A percentile compares a stretch with the other conserved stretches of the same genome.
Conservation (phyloP, 2,888 invertebrate species). For the Xestoiulus laeticollis region DNA sequence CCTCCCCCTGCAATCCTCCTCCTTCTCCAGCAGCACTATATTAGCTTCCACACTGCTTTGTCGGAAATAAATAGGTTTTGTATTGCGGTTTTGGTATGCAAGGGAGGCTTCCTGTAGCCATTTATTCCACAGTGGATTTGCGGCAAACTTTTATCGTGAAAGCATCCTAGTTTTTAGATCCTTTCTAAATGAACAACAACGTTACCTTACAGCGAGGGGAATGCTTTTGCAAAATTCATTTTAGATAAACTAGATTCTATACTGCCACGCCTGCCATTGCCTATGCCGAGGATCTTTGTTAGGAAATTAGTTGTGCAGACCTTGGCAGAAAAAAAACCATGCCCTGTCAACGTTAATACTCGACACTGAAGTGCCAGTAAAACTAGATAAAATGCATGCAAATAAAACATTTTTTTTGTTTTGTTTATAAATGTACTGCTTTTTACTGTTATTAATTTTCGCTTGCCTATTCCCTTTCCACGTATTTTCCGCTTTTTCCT, state of each 20-base stretch:
- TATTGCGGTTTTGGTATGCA: slow-evolving; percentile 23
- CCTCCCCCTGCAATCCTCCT: neutral
- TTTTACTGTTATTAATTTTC: neutral
- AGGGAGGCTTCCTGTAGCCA: neutral
- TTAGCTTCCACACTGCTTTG: neutral
- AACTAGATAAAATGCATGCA: neutral
- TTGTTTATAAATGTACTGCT: neutral
- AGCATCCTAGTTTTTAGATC: slow-evolving; percentile 19
- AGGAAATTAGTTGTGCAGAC: neutral
- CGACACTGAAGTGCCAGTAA: neutral
- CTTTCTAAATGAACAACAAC: slow-evolving; percentile 28
- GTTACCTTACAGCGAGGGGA: neutral
- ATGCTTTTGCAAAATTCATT: slow-evolving; percentile 15
- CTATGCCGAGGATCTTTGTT: slow-evolving; percentile 1
- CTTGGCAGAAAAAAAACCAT: neutral
- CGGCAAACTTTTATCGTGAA: slow-evolving; percentile 1
- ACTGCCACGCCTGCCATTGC: neutral
- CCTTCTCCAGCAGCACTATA: neutral
- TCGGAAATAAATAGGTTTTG: slow-evolving; percentile 17
- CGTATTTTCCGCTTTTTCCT: neutral
- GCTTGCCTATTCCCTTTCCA: neutral
- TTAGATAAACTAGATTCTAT: slow-evolving; percentile 5
- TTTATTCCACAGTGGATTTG: slow-evolving; percentile 8
- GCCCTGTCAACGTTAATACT: neutral
- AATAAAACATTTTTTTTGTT: slow-evolving; percentile 3